Evolutionary conservation across 2,113 vertebrate genomes (phyloP), one percentile per base, ranked within the genome.

Genomic region (Oenanthe oenanthe): DNA sequence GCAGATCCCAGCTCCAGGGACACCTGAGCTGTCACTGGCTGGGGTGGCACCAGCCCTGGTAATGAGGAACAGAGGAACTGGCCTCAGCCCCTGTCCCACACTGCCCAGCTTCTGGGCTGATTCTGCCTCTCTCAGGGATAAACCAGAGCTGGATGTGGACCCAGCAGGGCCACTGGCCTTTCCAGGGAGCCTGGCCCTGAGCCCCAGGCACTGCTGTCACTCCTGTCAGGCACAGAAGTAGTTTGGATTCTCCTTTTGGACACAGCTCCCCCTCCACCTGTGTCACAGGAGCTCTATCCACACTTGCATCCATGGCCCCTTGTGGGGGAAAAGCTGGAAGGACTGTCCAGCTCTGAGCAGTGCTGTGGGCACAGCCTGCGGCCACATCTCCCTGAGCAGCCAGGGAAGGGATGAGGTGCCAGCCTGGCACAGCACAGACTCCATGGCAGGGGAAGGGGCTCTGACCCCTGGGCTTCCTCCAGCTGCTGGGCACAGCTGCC

Each of bases 401-500:
- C 20, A 43, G 15, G 8, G 32, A 70, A 53, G 31, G 60, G 29
- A 17, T 2, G 3, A 34, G 31, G 24, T 6, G 13, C 32, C 65
- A 34, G 68, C 36, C 51, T 71, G 51, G 34, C 43, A 12, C 32
- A 13, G 29, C 68, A 29, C 4, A 20, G 12, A 13, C 43, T 48
- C 34, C 43, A 14, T 7, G 32, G 38, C n/a, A n/a, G 9, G 45
- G 34, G 17, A 65, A 40, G 5, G 12, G 5, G 12, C 32, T 54
- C 17, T 81, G 89, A 10, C 24, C 45, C 38, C 50, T 29, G 25
- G 17, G 13, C 32, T 6, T 2, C 36, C 12, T 32, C 26, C 40
- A 24, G 16, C 48, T 19, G 19, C 19, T 34, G 20, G 4, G 4
- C 5, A 43, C n/a, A 40, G 34, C 6, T n/a, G 51, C 0, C 0